These are phyloP conservation scores for Saccopteryx bilineata DNA, from an alignment of 2,113 vertebrate genomes.

Conservation along the genomic window DNA sequence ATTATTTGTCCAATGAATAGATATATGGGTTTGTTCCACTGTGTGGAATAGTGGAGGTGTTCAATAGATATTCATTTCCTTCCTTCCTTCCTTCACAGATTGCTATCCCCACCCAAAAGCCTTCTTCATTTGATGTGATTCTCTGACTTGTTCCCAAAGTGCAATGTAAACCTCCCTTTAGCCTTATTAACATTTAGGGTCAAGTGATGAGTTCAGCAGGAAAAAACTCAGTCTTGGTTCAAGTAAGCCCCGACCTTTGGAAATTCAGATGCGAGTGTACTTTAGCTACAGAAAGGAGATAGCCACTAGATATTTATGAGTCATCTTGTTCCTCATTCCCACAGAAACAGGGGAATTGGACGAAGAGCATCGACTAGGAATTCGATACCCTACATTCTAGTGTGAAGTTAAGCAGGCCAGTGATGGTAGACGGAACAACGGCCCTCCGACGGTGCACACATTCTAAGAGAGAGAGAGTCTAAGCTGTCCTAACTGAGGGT, in stretches of 20 bases:
- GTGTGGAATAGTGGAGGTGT: neutral
- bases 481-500: neutral
- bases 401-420: neutral
- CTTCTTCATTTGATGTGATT: neutral
- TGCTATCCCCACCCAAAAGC: neutral
- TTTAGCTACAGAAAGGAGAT: neutral
- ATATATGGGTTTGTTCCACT: neutral
- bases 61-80: neutral
- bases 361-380: neutral
- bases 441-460: neutral
- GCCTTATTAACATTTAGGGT: neutral
- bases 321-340: neutral
- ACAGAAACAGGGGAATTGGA: neutral
- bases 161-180: neutral
- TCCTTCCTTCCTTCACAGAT: neutral
- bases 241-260: neutral
- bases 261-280: conserved; percentile 17
- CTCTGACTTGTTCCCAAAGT: neutral
- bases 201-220: neutral
- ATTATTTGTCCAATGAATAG: neutral
- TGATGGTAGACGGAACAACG: too few relatives aligned
- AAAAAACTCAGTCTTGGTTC: neutral
- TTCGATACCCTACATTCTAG: neutral
- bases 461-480: neutral
- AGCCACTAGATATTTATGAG: neutral